phyloP scores from a whole-genome alignment of 2,888 invertebrate species.

The Temnothorax rugatulus region DNA sequence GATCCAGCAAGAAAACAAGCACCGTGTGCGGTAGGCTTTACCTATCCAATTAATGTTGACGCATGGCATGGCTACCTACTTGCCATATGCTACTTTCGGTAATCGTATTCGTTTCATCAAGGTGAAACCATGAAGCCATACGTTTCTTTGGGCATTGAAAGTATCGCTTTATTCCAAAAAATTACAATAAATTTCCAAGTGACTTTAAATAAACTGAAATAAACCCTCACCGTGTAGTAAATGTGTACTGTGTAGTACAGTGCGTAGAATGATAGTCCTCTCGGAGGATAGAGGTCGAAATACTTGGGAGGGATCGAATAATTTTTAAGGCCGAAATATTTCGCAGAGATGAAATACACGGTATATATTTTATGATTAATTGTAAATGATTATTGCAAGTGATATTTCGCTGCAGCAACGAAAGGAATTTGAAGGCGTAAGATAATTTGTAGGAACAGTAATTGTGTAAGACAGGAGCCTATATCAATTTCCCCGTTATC shows the following conservation, averaged over 20 bases:
- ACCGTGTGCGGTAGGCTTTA: too few species aligned
- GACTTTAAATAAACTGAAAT: neutral
- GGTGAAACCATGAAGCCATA: constrained; percentile 65
- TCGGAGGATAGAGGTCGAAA: neutral
- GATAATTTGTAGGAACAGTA: neutral
- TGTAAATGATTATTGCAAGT: neutral
- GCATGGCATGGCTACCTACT: constrained; percentile 55
- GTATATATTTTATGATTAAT: too few species aligned
- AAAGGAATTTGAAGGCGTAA: neutral
- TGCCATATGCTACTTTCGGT: constrained; percentile 72
- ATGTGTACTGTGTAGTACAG: too few species aligned
- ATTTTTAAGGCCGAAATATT: neutral
- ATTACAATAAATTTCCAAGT: neutral
- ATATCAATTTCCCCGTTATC: constrained; percentile 12
- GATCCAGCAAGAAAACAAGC: too few species aligned
- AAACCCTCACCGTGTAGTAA: neutral
- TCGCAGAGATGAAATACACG: too few species aligned
- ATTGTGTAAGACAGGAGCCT: neutral
- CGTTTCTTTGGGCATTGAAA: constrained; percentile 33
- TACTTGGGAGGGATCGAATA: neutral
- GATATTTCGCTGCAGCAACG: neutral
- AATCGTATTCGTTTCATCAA: constrained; percentile 72
- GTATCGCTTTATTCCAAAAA: neutral
- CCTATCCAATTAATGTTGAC: constrained; percentile 63
- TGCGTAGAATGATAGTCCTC: neutral